Conservation (phyloP, 2,888 invertebrate species). For the Volucella inflata region DNA sequence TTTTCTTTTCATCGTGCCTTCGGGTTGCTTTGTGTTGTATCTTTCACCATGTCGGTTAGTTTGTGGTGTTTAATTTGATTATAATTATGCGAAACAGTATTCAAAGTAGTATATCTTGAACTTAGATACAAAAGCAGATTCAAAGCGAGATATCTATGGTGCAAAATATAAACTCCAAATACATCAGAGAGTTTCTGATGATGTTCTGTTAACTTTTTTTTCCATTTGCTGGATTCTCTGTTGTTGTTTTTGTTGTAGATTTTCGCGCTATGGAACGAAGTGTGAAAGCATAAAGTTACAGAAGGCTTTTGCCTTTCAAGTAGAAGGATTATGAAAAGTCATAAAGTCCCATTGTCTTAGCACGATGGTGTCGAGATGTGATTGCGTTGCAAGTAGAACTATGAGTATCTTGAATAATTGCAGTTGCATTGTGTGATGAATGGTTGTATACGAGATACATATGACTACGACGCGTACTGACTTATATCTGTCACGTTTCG, state of each 20-base stretch:
- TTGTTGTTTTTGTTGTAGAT: constrained; percentile 19
- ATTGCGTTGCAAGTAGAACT: constrained; percentile 5
- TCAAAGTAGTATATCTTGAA: constrained; percentile 19
- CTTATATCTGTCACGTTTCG: constrained; percentile 64
- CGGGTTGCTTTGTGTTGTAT: neutral
- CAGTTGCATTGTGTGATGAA: constrained; percentile 36
- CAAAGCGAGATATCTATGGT: neutral
- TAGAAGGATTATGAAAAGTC: constrained; percentile 66
- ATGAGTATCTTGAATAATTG: constrained; percentile 10
- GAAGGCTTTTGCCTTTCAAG: constrained; percentile 16
- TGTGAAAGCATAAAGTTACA: constrained; percentile 44
- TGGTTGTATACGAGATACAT: constrained; percentile 33
- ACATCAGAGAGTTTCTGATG: neutral
- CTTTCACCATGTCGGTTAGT: neutral
- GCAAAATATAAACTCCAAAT: neutral
- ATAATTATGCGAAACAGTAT: constrained; percentile 62
- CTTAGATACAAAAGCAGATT: constrained; percentile 21
- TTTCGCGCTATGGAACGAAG: constrained; percentile 21
- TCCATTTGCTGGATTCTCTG: neutral
- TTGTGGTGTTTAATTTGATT: constrained; percentile 56
- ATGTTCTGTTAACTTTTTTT: neutral
- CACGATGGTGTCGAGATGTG: neutral
- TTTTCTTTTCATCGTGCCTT: neutral
- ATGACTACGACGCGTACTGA: too few relatives aligned
- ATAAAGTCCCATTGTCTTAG: constrained; percentile 68